These are phyloP conservation scores for Tinea trinotella DNA, from an alignment of 2,888 invertebrate genomes.

Conservation along the genomic window DNA sequence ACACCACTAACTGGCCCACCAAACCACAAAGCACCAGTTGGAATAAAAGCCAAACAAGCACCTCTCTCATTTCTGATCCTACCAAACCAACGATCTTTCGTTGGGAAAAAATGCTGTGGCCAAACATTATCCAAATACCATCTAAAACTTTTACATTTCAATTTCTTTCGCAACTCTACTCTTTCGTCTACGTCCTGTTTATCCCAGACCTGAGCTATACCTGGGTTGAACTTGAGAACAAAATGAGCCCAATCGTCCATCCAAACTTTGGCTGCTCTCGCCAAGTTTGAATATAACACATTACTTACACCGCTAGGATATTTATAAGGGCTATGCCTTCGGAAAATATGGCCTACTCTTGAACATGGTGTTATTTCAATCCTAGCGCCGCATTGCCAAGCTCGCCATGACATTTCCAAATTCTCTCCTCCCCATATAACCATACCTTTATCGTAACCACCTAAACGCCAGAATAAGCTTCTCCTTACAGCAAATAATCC, in stretches of 20 bases:
- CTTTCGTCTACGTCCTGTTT: slow-evolving; percentile 76
- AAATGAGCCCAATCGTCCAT: slow-evolving; percentile 98
- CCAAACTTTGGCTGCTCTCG: slow-evolving; percentile 96
- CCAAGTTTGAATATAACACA: slow-evolving; percentile 91
- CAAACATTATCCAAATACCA: slow-evolving; percentile 97
- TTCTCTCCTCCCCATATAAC: slow-evolving; percentile 99
- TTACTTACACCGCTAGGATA: slow-evolving; percentile 93
- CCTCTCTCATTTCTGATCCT: slow-evolving; percentile 76
- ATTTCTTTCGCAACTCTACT: slow-evolving; percentile 75
- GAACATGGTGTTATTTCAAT: slow-evolving; percentile 94
- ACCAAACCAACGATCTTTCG: slow-evolving; percentile 89
- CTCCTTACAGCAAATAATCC: slow-evolving; percentile 92
- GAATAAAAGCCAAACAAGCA: slow-evolving; percentile 48
- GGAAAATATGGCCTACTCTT: slow-evolving; percentile 93
- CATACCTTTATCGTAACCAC: slow-evolving; percentile 81
- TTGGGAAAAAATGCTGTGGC: slow-evolving; percentile 97
- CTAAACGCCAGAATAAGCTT: slow-evolving; percentile 89
- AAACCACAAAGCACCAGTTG: slow-evolving; percentile 74
- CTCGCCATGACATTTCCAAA: slow-evolving; percentile 95
- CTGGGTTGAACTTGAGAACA: slow-evolving; percentile 88
- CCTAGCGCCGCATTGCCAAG: slow-evolving; percentile 95
- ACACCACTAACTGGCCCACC: slow-evolving; percentile 80
- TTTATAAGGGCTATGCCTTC: slow-evolving; percentile 94
- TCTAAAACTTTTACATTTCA: slow-evolving; percentile 88
- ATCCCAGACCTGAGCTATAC: slow-evolving; percentile 71